phyloP scores from a whole-genome alignment of 2,888 invertebrate genomes.

The Leptopilina myrica region DNA sequence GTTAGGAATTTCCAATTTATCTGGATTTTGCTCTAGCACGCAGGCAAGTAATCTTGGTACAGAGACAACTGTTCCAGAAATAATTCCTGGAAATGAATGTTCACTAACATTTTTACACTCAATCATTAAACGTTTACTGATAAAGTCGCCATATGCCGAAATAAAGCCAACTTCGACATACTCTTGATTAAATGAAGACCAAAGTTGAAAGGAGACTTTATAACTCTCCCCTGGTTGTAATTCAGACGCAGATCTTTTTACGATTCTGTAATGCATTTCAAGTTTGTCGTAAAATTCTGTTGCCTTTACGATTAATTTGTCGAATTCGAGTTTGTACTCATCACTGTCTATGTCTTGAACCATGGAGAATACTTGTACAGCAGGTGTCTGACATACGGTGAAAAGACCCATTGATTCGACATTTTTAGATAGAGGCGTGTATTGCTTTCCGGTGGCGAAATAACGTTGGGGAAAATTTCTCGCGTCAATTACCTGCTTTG shows the following conservation, averaged over 20 bases:
- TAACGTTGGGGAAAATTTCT: conserved; percentile 83
- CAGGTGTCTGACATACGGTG: conserved; percentile 84
- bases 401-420: conserved; percentile 79
- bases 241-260: conserved; percentile 80
- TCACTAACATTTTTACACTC: conserved; percentile 80
- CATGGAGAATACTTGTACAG: conserved; percentile 82
- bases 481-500: conserved; percentile 82
- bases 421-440: conserved; percentile 77
- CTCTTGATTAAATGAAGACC: conserved; percentile 80
- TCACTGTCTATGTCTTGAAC: conserved; percentile 75
- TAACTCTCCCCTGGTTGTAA: conserved; percentile 83
- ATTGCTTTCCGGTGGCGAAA: conserved; percentile 85
- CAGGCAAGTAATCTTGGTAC: conserved; percentile 87
- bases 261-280: conserved; percentile 83
- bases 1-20: conserved; percentile 68
- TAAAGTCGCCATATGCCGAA: conserved; percentile 84
- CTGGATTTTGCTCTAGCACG: conserved; percentile 82
- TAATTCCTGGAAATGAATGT: conserved; percentile 81
- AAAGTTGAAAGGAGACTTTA: conserved; percentile 85
- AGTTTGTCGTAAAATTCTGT: conserved; percentile 82
- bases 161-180: conserved; percentile 87
- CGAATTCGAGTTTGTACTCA: conserved; percentile 79
- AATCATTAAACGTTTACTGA: conserved; percentile 88
- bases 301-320: conserved; percentile 78
- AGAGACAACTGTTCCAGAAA: conserved; percentile 86